phyloP scores from a whole-genome alignment of 2,113 vertebrate species.

The Mesoclemmys tuberculata region DNA sequence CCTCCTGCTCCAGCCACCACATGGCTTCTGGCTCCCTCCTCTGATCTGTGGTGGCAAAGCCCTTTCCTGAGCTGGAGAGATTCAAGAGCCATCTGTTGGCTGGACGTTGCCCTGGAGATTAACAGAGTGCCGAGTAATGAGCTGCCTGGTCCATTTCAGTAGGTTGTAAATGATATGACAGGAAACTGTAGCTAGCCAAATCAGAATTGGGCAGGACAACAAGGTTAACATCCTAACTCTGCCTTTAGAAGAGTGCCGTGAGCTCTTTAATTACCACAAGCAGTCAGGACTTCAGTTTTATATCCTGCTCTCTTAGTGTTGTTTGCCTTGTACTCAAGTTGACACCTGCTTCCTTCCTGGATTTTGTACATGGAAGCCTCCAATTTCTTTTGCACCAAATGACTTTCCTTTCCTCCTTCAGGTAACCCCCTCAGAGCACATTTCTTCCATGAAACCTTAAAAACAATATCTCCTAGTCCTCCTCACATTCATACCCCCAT shows the following conservation, averaged over 20 bases:
- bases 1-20: constrained; percentile 42
- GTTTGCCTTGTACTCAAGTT: not conserved
- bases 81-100: not conserved
- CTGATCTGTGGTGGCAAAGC: constrained; percentile 8
- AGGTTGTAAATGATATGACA: not conserved
- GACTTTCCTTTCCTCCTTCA: not conserved
- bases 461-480: not conserved
- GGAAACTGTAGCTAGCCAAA: fast-evolving
- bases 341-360: not conserved
- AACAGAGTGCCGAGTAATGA: not conserved
- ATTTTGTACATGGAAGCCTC: not conserved
- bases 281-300: not conserved
- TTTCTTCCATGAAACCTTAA: not conserved
- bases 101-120: not conserved
- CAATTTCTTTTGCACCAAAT: not conserved
- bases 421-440: not conserved
- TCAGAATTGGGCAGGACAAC: not conserved
- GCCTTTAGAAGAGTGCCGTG: not conserved
- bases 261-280: not conserved
- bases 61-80: constrained; percentile 1
- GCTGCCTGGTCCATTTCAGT: not conserved
- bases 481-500: not conserved
- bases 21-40: constrained; percentile 37
- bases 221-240: not conserved
- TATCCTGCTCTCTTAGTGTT: not conserved